Conservation (phyloP, 2,113 vertebrate species). For the Lycaon pictus region DNA sequence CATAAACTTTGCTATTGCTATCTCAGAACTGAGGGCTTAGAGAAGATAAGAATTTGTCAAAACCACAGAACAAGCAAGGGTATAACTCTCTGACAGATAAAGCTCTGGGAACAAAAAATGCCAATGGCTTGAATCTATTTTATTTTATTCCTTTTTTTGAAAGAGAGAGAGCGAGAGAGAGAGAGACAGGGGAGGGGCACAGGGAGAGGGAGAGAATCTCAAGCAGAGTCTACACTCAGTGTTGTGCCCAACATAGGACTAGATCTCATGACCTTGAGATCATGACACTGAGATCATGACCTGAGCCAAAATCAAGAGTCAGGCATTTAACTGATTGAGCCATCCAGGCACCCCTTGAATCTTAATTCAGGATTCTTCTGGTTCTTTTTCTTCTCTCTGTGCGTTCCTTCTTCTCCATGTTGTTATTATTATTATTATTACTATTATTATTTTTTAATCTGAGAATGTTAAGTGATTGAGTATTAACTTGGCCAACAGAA, state of each 20-base stretch:
- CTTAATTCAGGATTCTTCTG: background rate
- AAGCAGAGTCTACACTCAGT: background rate
- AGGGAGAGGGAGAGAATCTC: background rate
- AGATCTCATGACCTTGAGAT: background rate
- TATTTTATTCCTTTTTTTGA: background rate
- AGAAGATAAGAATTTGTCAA: background rate
- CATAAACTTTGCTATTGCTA: background rate
- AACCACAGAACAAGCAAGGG: background rate
- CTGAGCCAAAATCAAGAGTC: background rate
- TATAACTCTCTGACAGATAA: background rate
- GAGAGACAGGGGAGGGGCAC: background rate
- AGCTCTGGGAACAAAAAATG: background rate
- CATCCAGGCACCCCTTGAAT: background rate
- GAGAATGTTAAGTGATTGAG: background rate
- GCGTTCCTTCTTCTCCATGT: background rate
- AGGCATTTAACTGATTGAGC: background rate
- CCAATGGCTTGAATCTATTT: background rate
- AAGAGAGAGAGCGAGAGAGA: background rate
- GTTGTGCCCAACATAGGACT: rapidly evolving
- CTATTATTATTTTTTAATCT: background rate
- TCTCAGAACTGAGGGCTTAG: background rate
- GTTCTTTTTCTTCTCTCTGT: background rate
- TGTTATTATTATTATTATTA: background rate
- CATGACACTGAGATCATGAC: background rate
- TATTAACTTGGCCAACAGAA: background rate